Base-by-base conservation (phyloP, 1,140 invertebrate genomes). In the Tachypleus tridentatus region DNA sequence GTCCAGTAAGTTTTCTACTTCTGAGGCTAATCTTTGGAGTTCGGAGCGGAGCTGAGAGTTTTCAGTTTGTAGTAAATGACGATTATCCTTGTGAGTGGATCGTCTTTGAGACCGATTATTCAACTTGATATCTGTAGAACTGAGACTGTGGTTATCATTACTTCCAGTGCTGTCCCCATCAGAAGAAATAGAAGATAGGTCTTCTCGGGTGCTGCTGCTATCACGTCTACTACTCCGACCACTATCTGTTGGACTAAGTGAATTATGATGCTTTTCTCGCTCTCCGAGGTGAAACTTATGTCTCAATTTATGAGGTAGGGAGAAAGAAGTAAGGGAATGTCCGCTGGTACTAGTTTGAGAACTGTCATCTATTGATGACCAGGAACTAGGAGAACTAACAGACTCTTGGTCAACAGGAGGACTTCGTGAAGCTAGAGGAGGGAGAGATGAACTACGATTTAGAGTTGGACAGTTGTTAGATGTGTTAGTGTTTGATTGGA, bases 251-350 rank as follows among this genome's bases (percentile, higher is more conserved):
- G 53, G 53, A n/a, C 7, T 8, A n/a, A 54, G 7, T 54, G 53
- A 54, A 29, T 29, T 29, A 29, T 29, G 29, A 29, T 29, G 29
- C 29, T 29, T 29, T 54, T 54, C 53, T n/a, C n/a, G 7, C 53
- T 54, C 53, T 54, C 89, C 88, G 58, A 93, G 80, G 71, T 91
- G 86, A n/a, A 86, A 87, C 76, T 95, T 96, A 81, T 96, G 91
- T 69, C 92, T 84, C 62, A 95, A 79, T 76, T 95, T 95, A 70
- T 92, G 85, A 0, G 92, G 92, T 67, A 95, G 75, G 68, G 84
- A 84, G 71, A 64, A 57, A 5, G 63, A 62, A 8, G 64, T 61
- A 8, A 47, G 49, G 56, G 66, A 53, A 50, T 68, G 57, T 60
- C 68, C 64, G 4, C 66, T 61, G 61, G 53, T 8, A 54, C 7